Conservation (phyloP, 2,113 vertebrate genomes). For the Pseudorectes ferrugineus region DNA sequence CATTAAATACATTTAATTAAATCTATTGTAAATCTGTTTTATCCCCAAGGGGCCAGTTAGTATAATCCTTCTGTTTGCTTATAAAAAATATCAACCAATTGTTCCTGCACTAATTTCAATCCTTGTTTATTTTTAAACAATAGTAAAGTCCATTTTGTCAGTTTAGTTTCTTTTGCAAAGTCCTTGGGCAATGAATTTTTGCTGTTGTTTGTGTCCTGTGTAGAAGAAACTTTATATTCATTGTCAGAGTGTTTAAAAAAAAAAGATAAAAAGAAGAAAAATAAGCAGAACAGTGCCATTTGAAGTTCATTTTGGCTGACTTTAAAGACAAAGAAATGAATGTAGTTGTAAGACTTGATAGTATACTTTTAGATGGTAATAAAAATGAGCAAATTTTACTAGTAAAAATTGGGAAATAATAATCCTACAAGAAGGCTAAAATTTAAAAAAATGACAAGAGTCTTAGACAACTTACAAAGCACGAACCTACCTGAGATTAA, state of each 20-base stretch:
- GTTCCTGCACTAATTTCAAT: constrained; percentile 46
- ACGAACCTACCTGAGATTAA: neutral
- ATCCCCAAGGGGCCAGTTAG: constrained; percentile 28
- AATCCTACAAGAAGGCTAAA: neutral
- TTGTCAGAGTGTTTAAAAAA: neutral
- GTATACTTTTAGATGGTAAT: neutral
- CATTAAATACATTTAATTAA: constrained; percentile 59
- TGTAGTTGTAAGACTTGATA: neutral
- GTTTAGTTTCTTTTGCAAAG: neutral
- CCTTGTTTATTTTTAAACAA: constrained; percentile 22
- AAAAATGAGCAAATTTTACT: neutral
- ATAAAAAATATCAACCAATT: constrained; percentile 10
- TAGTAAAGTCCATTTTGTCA: neutral
- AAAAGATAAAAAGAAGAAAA: neutral
- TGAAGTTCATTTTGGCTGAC: neutral
- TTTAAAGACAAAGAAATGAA: neutral
- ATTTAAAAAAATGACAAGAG: neutral
- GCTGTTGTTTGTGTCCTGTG: neutral
- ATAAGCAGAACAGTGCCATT: neutral
- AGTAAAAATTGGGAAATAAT: neutral
- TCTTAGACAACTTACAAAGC: neutral
- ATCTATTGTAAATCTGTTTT: constrained; percentile 49
- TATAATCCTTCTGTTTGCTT: constrained; percentile 55
- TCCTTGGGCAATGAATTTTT: neutral
- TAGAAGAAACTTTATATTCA: neutral